Percentiles rank a stretch among this genome's conserved stretches.
These are phyloP conservation scores for Lithophane semibrunnea DNA, from an alignment of 2,888 invertebrate genomes.

Conservation along the genomic window DNA sequence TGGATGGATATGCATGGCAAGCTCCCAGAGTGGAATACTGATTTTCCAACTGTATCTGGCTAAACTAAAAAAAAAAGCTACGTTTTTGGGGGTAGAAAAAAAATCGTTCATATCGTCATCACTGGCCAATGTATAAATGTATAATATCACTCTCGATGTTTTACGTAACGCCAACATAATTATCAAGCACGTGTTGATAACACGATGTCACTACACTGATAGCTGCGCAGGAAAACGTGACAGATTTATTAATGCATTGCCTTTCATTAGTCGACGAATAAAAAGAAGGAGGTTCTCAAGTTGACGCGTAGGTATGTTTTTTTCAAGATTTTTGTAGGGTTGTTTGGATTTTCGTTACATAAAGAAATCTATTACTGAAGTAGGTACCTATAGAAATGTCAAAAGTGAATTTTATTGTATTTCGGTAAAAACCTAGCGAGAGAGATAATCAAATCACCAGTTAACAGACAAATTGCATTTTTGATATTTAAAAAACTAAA, in stretches of 20 bases:
- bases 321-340: neutral
- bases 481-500: too few species aligned
- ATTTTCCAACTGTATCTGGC: neutral
- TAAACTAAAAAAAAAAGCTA: neutral
- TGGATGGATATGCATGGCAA: neutral
- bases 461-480: neutral
- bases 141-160: slow-evolving; percentile 22
- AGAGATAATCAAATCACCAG: slow-evolving; percentile 5
- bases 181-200: slow-evolving; percentile 58
- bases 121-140: slow-evolving; percentile 5
- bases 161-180: slow-evolving; percentile 19
- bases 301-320: too few species aligned
- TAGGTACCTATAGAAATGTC: neutral
- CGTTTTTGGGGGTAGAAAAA: neutral
- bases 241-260: slow-evolving; percentile 8
- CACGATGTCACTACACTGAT: slow-evolving; percentile 42
- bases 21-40: neutral
- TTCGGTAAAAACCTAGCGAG: slow-evolving; percentile 10
- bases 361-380: neutral
- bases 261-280: neutral
- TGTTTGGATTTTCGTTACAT: neutral
- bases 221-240: slow-evolving; percentile 45
- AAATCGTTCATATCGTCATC: neutral
- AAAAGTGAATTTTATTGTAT: neutral
- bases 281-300: too few species aligned